Percentiles rank a stretch among this genome's conserved stretches.
phyloP scores from a whole-genome alignment of 2,797 vertebrate genomes.

The Erpetoichthys calabaricus region DNA sequence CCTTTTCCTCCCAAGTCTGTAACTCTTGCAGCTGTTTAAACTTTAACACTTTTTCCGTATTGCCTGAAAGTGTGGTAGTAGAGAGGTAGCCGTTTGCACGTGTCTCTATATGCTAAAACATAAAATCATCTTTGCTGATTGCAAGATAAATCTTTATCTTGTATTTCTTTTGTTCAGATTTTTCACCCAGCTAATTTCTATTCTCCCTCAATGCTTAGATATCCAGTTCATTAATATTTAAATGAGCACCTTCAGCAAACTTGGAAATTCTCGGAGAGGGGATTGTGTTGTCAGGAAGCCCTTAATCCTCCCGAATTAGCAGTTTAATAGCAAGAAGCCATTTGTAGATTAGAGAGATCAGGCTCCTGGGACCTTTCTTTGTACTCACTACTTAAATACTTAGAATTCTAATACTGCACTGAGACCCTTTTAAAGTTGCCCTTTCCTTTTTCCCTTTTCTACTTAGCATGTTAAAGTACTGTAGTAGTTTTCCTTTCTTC shows the following conservation, averaged over 20 bases:
- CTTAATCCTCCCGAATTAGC: slow-evolving; percentile 55
- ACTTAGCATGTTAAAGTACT: too few relatives aligned
- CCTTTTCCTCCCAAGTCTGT: slow-evolving; percentile 26
- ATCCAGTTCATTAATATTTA: slow-evolving; percentile 50
- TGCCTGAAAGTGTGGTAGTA: slow-evolving; percentile 8
- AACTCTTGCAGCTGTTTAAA: slow-evolving; percentile 33
- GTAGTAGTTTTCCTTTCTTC: too few relatives aligned
- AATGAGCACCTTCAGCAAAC: slow-evolving; percentile 41
- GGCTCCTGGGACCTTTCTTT: slow-evolving; percentile 35
- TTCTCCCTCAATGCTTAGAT: slow-evolving; percentile 21
- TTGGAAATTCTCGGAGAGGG: slow-evolving; percentile 29
- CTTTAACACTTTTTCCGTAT: slow-evolving; percentile 28
- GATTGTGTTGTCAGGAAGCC: slow-evolving; percentile 46
- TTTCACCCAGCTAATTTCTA: slow-evolving; percentile 34
- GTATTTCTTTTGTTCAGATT: too few relatives aligned
- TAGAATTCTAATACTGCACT: slow-evolving; percentile 32
- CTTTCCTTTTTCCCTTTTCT: slow-evolving; percentile 16
- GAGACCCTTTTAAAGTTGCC: slow-evolving; percentile 24
- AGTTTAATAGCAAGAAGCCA: slow-evolving; percentile 48
- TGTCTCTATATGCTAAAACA: background rate
- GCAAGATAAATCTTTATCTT: too few relatives aligned
- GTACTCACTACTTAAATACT: slow-evolving; percentile 43
- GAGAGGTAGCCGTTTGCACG: slow-evolving; percentile 2
- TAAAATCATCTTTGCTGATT: too few relatives aligned
- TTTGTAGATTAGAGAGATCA: slow-evolving; percentile 51